These are phyloP conservation scores for Myotis planiceps DNA, from an alignment of 2,797 vertebrate genomes.

Conservation along the genomic window DNA sequence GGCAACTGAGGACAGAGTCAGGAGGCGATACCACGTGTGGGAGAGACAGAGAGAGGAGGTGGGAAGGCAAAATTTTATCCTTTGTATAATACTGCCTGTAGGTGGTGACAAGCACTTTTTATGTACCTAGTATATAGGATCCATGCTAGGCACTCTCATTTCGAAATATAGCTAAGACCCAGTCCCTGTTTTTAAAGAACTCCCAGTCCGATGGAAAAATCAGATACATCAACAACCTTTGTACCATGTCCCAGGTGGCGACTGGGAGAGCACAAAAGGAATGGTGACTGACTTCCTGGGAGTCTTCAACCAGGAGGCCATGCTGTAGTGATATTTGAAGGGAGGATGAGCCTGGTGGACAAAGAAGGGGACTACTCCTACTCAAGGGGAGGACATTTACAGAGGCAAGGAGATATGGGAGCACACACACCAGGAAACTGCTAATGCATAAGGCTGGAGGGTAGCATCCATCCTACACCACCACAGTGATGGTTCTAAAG, in stretches of 20 bases:
- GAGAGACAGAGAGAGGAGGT: not conserved
- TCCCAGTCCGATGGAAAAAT: not conserved
- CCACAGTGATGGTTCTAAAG: not conserved
- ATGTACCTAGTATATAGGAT: not conserved
- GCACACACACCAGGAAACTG: not conserved
- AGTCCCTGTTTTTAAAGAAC: not conserved
- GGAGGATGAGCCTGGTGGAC: not conserved
- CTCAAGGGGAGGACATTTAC: not conserved
- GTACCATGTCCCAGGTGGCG: not conserved
- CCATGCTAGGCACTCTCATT: too few relatives aligned
- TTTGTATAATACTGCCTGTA: not conserved
- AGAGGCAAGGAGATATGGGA: fast-evolving
- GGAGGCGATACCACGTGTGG: not conserved
- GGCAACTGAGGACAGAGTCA: not conserved
- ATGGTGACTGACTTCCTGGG: not conserved
- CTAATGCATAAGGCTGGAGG: not conserved
- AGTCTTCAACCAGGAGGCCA: not conserved
- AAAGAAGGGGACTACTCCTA: not conserved
- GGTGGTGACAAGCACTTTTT: not conserved
- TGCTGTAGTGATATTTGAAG: not conserved
- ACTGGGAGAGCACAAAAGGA: not conserved
- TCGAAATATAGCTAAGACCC: not conserved
- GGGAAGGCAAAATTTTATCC: not conserved
- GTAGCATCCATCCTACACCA: not conserved
- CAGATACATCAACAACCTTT: not conserved